Percentiles rank a stretch among this genome's conserved stretches.
Evolutionary conservation across 2,113 vertebrate genomes (phyloP).

Genomic region (Crocuta crocuta): DNA sequence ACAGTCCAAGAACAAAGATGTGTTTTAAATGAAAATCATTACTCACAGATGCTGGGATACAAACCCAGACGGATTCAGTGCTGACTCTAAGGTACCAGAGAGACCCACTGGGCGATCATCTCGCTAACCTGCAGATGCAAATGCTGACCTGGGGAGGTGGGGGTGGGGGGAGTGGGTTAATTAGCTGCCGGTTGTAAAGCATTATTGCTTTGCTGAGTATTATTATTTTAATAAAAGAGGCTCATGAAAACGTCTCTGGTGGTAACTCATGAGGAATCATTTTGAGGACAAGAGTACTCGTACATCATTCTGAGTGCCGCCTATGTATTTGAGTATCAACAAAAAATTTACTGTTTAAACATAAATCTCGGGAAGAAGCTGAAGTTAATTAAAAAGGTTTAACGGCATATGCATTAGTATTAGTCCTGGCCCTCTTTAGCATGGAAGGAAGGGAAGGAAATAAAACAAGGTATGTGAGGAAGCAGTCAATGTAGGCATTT

Average conservation of each 20-base stretch:
- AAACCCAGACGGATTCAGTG: neutral
- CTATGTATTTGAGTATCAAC: constrained; percentile 84
- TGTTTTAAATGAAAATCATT: constrained; percentile 81
- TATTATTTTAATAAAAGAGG: constrained; percentile 84
- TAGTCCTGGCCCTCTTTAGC: constrained; percentile 79
- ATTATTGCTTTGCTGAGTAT: constrained; percentile 81
- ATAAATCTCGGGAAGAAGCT: constrained; percentile 83
- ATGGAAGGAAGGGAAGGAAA: constrained; percentile 73
- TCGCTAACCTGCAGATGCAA: constrained; percentile 54
- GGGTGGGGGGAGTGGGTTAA: constrained; percentile 58
- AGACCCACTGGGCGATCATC: neutral
- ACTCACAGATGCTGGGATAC: constrained; percentile 46
- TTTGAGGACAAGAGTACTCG: constrained; percentile 81
- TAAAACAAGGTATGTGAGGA: constrained; percentile 69
- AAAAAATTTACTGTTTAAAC: constrained; percentile 85
- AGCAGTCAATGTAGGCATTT: constrained; percentile 66
- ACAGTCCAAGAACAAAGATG: constrained; percentile 64
- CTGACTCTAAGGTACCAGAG: neutral
- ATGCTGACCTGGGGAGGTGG: constrained; percentile 50
- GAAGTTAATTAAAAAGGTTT: constrained; percentile 85
- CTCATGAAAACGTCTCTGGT: constrained; percentile 80
- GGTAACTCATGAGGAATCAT: constrained; percentile 81
- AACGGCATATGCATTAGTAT: constrained; percentile 84
- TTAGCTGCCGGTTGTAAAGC: constrained; percentile 77
- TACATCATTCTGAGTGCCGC: constrained; percentile 77